Conservation (phyloP, 2,888 invertebrate genomes). For the Melangyna quadrimaculata region DNA sequence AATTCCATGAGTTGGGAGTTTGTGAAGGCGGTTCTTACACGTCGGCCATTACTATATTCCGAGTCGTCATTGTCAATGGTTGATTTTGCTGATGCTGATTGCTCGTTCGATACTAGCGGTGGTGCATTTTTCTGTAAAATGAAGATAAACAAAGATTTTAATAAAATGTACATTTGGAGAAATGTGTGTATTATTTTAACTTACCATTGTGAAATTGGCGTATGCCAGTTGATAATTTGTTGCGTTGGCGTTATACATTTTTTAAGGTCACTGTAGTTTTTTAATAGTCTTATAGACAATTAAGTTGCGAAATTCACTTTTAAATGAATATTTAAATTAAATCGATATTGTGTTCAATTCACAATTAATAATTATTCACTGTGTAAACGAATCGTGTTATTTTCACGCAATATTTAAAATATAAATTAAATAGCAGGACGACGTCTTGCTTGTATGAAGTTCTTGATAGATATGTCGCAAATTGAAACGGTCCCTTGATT, state of each 20-base stretch:
- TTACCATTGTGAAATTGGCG: background rate
- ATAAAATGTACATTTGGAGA: background rate
- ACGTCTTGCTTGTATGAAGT: background rate
- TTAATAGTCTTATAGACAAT: background rate
- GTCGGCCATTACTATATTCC: background rate
- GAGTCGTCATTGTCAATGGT: background rate
- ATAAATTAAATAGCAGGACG: no score
- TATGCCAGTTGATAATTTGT: background rate
- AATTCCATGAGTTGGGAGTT: slow-evolving; percentile 96
- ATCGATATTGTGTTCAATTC: background rate
- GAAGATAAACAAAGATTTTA: background rate
- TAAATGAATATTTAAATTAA: background rate
- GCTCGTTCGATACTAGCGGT: background rate
- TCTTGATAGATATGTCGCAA: background rate
- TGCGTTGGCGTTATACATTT: background rate
- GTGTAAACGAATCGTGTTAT: background rate
- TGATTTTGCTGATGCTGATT: background rate
- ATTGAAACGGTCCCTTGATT: background rate
- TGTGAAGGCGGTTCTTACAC: slow-evolving; percentile 92
- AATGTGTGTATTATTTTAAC: background rate
- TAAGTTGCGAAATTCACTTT: no score
- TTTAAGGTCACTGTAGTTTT: background rate
- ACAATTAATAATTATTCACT: background rate
- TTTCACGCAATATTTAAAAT: background rate
- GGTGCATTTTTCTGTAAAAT: background rate